Evolutionary conservation across 2,113 vertebrate species (phyloP).

Genomic region (Microcebus griseorufus): DNA sequence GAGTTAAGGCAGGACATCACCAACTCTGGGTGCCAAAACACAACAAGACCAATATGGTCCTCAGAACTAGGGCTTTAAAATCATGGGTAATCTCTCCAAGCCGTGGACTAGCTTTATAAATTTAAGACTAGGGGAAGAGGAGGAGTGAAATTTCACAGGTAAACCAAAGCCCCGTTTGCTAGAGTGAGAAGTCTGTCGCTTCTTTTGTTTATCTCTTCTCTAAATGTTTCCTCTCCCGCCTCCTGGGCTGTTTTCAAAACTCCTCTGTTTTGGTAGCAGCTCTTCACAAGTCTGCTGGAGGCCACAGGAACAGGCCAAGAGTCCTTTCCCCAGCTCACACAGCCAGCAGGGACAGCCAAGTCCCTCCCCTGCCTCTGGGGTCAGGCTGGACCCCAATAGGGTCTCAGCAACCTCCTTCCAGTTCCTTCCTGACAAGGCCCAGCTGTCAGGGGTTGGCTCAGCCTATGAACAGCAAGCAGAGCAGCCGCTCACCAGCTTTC

Average conservation of each 20-base stretch:
- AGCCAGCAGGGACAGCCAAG: neutral
- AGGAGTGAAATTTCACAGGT: constrained; percentile 72
- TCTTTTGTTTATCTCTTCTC: constrained; percentile 63
- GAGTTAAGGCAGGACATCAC: constrained; percentile 19
- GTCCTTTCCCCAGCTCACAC: neutral
- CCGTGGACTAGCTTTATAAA: constrained; percentile 16
- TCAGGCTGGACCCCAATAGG: neutral
- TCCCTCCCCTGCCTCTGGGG: neutral
- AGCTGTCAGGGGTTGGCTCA: neutral
- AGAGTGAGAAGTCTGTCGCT: constrained; percentile 71
- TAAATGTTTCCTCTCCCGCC: constrained; percentile 65
- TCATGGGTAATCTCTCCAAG: neutral
- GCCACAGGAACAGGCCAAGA: neutral
- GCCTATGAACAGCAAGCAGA: neutral
- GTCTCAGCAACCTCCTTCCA: neutral
- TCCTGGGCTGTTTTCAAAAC: constrained; percentile 53
- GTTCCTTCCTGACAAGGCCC: constrained; percentile 16
- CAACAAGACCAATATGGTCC: constrained; percentile 23
- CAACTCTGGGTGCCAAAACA: constrained; percentile 38
- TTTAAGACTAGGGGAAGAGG: constrained; percentile 57
- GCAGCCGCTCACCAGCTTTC: neutral
- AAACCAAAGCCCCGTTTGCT: constrained; percentile 69
- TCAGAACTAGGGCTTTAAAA: constrained; percentile 48
- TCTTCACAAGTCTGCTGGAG: constrained; percentile 59
- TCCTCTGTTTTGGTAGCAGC: constrained; percentile 24